These are phyloP conservation scores for Pangasius mekongensis DNA, from an alignment of 2,797 vertebrate species.

Conservation along the genomic window DNA sequence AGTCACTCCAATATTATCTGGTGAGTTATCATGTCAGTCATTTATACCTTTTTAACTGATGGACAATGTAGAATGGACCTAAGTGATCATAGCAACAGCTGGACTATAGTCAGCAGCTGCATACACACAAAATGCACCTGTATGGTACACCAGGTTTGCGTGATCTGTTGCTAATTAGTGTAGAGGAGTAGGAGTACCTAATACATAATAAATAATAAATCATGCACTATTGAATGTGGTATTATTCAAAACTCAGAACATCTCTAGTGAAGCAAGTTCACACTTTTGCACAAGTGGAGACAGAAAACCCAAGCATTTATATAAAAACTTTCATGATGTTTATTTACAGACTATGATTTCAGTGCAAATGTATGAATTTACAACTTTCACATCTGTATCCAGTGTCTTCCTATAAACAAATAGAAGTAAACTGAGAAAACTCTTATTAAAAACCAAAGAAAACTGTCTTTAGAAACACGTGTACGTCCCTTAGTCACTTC, in stretches of 20 bases:
- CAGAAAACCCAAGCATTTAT: background rate
- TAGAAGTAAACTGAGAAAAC: background rate
- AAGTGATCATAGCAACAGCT: background rate
- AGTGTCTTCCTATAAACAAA: constrained; percentile 34
- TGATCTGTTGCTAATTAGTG: background rate
- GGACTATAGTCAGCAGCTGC: background rate
- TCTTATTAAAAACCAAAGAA: background rate
- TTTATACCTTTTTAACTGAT: background rate
- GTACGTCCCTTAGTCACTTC: background rate
- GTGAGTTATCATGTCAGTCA: background rate
- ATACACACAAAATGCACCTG: background rate
- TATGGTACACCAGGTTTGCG: background rate
- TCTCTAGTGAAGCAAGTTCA: background rate
- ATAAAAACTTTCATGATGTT: constrained; percentile 30
- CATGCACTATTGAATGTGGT: background rate
- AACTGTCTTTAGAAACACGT: background rate
- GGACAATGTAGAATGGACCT: background rate
- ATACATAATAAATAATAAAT: background rate
- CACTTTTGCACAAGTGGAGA: background rate
- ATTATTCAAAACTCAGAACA: no score
- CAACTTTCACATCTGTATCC: constrained; percentile 33
- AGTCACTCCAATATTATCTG: background rate
- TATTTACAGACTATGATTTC: constrained; percentile 54
- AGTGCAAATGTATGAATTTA: constrained; percentile 52
- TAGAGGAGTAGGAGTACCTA: background rate